Evolutionary conservation across 2,113 vertebrate genomes (phyloP).

Genomic region (Cardinalis cardinalis): DNA sequence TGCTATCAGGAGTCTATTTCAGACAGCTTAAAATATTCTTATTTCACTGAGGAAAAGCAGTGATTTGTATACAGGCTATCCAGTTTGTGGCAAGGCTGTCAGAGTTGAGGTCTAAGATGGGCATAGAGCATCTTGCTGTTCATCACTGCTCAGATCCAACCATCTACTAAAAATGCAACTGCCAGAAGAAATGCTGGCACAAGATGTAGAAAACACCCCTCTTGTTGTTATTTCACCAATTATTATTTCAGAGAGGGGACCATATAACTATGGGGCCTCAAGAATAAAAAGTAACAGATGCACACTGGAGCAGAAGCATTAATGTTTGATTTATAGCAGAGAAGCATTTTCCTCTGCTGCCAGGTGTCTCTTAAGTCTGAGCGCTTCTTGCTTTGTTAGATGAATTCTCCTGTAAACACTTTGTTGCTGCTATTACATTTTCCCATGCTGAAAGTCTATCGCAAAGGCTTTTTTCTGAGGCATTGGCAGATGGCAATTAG

Average conservation of each 20-base stretch:
- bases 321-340: constrained; percentile 17
- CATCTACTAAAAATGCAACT: neutral
- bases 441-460: constrained; percentile 64
- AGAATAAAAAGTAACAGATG: constrained; percentile 18
- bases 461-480: constrained; percentile 32
- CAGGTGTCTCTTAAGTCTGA: constrained; percentile 43
- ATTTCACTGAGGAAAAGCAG: neutral
- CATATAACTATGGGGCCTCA: neutral
- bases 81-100: neutral
- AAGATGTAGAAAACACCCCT: neutral
- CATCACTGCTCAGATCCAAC: neutral
- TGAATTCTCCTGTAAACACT: constrained; percentile 45
- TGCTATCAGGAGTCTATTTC: neutral
- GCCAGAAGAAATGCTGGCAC: neutral
- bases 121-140: neutral
- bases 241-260: neutral
- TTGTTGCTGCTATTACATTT: constrained; percentile 50
- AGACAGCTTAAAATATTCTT: neutral
- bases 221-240: neutral
- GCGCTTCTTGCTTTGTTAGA: constrained; percentile 42
- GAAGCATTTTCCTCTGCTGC: constrained; percentile 32
- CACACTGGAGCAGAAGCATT: neutral
- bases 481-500: constrained; percentile 70
- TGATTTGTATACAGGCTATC: neutral
- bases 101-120: neutral